Evolutionary conservation across 2,113 vertebrate species (phyloP), one percentile per base, ranked within the genome.

Genomic region (Salminus brasiliensis): DNA sequence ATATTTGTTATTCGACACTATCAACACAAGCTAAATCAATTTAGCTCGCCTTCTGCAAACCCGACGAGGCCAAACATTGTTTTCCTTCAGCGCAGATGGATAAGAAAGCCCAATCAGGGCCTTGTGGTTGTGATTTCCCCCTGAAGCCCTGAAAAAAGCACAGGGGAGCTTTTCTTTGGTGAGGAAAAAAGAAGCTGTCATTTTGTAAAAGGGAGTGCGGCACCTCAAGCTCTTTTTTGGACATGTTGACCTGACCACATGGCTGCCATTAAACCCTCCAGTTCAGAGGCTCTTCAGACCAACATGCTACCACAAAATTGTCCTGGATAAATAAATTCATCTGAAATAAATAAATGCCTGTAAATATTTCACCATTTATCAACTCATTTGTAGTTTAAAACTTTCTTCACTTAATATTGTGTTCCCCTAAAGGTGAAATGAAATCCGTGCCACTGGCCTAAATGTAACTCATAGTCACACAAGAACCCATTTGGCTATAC

Each of bases 191-290:
- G 47, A 63, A 25, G n/a, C n/a, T 10, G n/a, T 62, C 23, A 36
- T 57, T 49, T 16, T 62, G n/a, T 45, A 12, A 60, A 36, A 62
- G 27, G 34, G 69, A 41, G 34, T 34, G n/a, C 43, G 34, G 59
- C 80, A 13, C 39, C 72, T 69, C 23, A n/a, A 7, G 43, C 47
- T 57, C 53, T 18, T 74, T 62, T 15, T 76, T 59, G 34, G 5
- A 45, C 10, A 5, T 60, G 13, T 63, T 72, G 49, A 57, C 59
- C 69, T 36, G 62, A 78, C 32, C 52, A 70, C 15, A n/a, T n/a
- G 23, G 12, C 60, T 73, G 69, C 34, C 68, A 77, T 77, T 73
- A 68, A 79, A 79, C 30, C 23, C n/a, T 80, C 47, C 13, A 66
- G 70, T 52, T 62, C 55, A 55, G 53, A 72, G 36, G 70, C 63